Evolutionary conservation across 2,113 vertebrate species (phyloP).

Genomic region (Himantopus leucocephalus): DNA sequence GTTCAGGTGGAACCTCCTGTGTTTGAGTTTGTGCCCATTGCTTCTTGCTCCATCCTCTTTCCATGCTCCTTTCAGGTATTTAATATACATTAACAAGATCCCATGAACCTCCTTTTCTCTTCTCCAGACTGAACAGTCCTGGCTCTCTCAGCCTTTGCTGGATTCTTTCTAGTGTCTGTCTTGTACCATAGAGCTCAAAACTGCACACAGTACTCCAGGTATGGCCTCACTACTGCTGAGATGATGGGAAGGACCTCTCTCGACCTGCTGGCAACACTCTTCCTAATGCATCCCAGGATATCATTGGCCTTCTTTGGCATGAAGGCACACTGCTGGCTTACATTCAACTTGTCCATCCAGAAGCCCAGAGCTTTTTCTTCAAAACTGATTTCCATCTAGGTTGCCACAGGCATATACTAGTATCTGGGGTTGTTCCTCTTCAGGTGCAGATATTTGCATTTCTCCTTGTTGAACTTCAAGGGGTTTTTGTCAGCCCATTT

Average conservation of each 20-base stretch:
- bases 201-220: too few relatives aligned
- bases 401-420: not conserved
- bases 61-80: not conserved
- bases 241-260: too few relatives aligned
- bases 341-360: not conserved
- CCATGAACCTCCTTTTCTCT: not conserved
- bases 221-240: too few relatives aligned
- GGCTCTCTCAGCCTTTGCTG: too few relatives aligned
- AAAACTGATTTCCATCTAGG: not conserved
- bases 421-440: not conserved
- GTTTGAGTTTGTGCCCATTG: not conserved
- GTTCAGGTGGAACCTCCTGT: not conserved
- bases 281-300: too few relatives aligned
- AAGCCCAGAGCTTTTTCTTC: not conserved
- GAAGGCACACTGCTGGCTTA: not conserved
- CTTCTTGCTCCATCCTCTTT: not conserved
- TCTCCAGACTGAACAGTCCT: too few relatives aligned
- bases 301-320: too few relatives aligned
- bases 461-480: not conserved
- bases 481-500: not conserved
- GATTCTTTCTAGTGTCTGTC: too few relatives aligned
- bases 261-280: too few relatives aligned
- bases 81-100: not conserved
- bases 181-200: too few relatives aligned
- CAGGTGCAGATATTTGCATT: not conserved